Conservation (phyloP, 2,797 vertebrate genomes). For the Manis javanica region DNA sequence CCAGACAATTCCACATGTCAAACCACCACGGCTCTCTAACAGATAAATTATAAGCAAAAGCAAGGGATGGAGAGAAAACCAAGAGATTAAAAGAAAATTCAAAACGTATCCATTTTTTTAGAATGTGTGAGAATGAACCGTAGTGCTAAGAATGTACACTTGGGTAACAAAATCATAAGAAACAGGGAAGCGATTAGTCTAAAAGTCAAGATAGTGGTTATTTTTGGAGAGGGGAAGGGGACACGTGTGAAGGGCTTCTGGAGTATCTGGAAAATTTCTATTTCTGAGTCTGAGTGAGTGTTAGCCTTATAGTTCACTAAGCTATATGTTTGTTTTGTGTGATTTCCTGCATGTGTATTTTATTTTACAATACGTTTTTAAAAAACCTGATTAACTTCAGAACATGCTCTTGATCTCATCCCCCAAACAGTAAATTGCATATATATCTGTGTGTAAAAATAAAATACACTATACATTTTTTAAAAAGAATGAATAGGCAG, state of each 20-base stretch:
- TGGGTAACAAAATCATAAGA: background rate
- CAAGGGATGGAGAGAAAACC: background rate
- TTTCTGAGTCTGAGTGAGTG: background rate
- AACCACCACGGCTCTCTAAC: background rate
- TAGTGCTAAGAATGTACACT: background rate
- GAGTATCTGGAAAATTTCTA: conserved; percentile 21
- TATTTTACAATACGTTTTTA: conserved; percentile 42
- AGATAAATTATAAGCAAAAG: background rate
- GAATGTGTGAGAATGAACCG: background rate
- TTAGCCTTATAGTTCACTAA: conserved; percentile 24
- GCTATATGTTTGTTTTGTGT: background rate
- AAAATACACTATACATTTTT: background rate
- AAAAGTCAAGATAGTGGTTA: conserved; percentile 31
- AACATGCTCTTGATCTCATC: background rate
- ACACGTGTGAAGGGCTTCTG: background rate
- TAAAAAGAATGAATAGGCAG: conserved; percentile 39
- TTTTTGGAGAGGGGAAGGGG: background rate
- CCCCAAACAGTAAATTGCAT: background rate
- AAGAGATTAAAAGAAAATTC: background rate
- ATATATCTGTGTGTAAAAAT: background rate
- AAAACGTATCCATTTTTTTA: background rate
- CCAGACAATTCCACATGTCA: background rate
- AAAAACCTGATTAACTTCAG: conserved; percentile 42
- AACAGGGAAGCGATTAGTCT: background rate
- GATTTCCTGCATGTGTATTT: conserved; percentile 23